These are phyloP conservation scores for Amniataba percoides DNA, from an alignment of 2,797 vertebrate species.

Conservation along the genomic window DNA sequence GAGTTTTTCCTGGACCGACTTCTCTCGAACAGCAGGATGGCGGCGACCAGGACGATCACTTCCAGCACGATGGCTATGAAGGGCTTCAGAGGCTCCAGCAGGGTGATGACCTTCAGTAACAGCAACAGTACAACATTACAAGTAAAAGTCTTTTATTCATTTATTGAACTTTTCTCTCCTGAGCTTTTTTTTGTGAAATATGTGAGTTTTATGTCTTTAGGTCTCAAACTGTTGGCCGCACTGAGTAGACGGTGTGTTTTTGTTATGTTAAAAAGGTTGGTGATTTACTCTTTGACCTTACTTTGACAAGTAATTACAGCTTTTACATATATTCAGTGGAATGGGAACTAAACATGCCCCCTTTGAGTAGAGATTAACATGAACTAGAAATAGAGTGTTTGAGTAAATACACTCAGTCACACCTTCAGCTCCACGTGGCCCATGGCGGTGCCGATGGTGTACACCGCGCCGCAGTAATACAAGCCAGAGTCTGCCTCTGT, in stretches of 20 bases:
- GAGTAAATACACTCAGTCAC: not conserved
- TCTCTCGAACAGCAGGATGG: slow-evolving; percentile 88
- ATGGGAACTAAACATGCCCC: not conserved
- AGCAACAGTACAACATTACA: not conserved
- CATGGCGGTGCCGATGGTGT: slow-evolving; percentile 74
- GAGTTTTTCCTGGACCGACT: slow-evolving; percentile 65
- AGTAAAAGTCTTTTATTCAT: not conserved
- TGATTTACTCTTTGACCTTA: not conserved
- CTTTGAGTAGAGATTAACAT: not conserved
- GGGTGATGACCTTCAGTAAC: slow-evolving; percentile 81
- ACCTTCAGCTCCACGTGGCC: slow-evolving; percentile 82
- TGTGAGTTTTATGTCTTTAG: not conserved
- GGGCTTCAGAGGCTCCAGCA: slow-evolving; percentile 89
- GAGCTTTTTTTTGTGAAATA: not conserved
- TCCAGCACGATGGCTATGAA: slow-evolving; percentile 88
- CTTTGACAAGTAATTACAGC: not conserved
- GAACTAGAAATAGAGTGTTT: not conserved
- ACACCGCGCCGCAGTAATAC: slow-evolving; percentile 88
- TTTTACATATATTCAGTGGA: not conserved
- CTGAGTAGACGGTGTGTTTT: not conserved
- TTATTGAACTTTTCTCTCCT: not conserved
- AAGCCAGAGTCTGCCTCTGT: slow-evolving; percentile 79
- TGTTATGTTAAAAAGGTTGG: not conserved
- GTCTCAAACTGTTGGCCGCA: not conserved
- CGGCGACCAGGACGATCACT: slow-evolving; percentile 85